phyloP scores from a whole-genome alignment of 2,888 invertebrate species.

The Yponomeuta evonymella region DNA sequence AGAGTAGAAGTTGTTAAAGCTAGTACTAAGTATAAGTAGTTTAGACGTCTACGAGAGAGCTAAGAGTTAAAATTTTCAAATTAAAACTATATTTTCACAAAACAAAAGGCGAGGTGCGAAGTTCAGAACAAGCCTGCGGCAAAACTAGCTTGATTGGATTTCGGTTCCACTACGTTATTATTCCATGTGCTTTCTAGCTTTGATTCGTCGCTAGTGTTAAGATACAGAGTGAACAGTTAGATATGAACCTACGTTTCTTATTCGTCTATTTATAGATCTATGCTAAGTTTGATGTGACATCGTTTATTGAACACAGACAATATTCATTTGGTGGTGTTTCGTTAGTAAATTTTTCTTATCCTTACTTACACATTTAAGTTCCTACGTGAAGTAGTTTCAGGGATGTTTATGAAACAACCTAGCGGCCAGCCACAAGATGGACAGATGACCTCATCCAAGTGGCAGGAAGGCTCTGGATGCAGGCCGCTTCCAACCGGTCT shows the following conservation, averaged over 20 bases:
- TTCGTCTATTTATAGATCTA: conserved; percentile 21
- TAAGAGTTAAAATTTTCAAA: conserved; percentile 17
- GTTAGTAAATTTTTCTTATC: conserved; percentile 33
- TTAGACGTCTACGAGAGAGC: conserved; percentile 13
- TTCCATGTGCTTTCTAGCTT: neutral
- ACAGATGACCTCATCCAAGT: no score
- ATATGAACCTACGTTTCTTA: conserved; percentile 18
- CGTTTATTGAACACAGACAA: conserved; percentile 59
- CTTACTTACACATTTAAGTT: conserved; percentile 24
- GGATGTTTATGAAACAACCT: neutral
- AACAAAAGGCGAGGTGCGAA: conserved; percentile 39
- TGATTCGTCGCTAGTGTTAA: neutral
- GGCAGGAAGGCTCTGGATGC: no score
- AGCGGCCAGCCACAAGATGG: no score
- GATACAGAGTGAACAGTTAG: conserved; percentile 9
- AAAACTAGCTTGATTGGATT: neutral
- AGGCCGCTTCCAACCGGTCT: no score
- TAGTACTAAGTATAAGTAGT: neutral
- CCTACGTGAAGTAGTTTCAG: neutral
- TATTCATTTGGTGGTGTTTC: conserved; percentile 59
- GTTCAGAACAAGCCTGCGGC: conserved; percentile 19
- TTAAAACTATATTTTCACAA: conserved; percentile 21
- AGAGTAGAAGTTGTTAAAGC: conserved; percentile 7
- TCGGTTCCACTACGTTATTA: neutral
- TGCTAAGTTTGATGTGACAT: conserved; percentile 21